These are phyloP conservation scores for Cataglyphis rosenhaueri DNA, from an alignment of 2,888 invertebrate genomes.

Conservation along the genomic window DNA sequence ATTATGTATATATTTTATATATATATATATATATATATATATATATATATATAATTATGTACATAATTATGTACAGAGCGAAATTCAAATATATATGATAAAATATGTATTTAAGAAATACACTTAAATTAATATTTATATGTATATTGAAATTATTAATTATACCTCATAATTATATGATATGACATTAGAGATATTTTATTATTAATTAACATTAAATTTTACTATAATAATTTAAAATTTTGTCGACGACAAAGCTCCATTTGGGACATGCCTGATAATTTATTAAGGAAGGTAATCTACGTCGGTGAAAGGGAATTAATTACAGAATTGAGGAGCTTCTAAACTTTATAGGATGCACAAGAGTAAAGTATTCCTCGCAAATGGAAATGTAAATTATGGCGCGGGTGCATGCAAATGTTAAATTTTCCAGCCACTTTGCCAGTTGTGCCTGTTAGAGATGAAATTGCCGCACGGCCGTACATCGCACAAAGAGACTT, in stretches of 20 bases:
- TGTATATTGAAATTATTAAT: background rate
- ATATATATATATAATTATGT: background rate
- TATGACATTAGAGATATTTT: background rate
- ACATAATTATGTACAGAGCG: background rate
- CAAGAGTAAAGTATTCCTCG: slow-evolving; percentile 26
- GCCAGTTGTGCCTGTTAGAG: slow-evolving; percentile 35
- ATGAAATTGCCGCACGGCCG: slow-evolving; percentile 32
- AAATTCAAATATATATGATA: slow-evolving; percentile 4
- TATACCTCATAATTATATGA: background rate
- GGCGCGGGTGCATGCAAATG: slow-evolving; percentile 21
- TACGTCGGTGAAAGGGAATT: slow-evolving; percentile 4
- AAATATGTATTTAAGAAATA: background rate
- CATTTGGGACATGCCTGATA: background rate
- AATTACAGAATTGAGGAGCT: slow-evolving; percentile 18
- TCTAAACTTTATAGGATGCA: slow-evolving; percentile 14
- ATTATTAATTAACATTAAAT: background rate
- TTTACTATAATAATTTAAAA: background rate
- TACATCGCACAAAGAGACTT: slow-evolving; percentile 45
- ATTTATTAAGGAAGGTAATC: slow-evolving; percentile 7
- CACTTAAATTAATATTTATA: slow-evolving; percentile 9
- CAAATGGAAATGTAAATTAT: slow-evolving; percentile 36
- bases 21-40: background rate
- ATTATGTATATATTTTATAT: background rate
- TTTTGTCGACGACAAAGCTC: background rate
- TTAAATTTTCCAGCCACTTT: slow-evolving; percentile 40